Conservation (phyloP, 2,888 invertebrate genomes). For the Linyphia triangularis region DNA sequence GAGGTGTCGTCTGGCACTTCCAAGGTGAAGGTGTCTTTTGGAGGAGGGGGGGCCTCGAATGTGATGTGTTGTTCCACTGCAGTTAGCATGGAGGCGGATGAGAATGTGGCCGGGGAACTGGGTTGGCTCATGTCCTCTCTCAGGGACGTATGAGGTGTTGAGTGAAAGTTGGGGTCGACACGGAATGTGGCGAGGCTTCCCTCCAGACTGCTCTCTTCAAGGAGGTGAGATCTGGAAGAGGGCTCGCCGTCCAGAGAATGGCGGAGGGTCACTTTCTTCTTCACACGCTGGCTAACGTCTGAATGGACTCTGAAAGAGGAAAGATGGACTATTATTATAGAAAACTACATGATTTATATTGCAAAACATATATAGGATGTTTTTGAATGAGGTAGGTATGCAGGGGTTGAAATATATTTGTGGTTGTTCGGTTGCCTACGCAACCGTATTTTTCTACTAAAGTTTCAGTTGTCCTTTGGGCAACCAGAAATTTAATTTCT, state of each 20-base stretch:
- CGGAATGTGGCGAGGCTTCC: constrained; percentile 26
- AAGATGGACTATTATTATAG: too few relatives aligned
- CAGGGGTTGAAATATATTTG: too few relatives aligned
- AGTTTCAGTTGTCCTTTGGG: too few relatives aligned
- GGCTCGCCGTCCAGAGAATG: constrained; percentile 76
- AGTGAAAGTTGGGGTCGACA: constrained; percentile 7
- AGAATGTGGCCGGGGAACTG: neutral
- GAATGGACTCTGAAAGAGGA: constrained; percentile 72
- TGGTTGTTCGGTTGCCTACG: too few relatives aligned
- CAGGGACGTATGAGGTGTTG: neutral
- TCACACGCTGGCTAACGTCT: constrained; percentile 88
- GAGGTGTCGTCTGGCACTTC: constrained; percentile 57
- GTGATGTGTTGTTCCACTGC: constrained; percentile 36
- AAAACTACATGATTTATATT: too few relatives aligned
- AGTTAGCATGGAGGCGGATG: constrained; percentile 35
- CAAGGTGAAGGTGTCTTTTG: constrained; percentile 43
- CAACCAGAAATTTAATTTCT: too few relatives aligned
- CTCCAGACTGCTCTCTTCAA: constrained; percentile 62
- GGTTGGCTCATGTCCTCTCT: constrained; percentile 39
- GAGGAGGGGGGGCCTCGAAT: neutral
- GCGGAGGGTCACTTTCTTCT: constrained; percentile 91
- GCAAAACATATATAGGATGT: too few relatives aligned
- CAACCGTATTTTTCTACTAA: too few relatives aligned
- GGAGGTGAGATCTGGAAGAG: constrained; percentile 29
- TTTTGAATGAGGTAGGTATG: too few relatives aligned